phyloP scores from a whole-genome alignment of 2,113 vertebrate genomes.

The Paedocypris sp. region DNA sequence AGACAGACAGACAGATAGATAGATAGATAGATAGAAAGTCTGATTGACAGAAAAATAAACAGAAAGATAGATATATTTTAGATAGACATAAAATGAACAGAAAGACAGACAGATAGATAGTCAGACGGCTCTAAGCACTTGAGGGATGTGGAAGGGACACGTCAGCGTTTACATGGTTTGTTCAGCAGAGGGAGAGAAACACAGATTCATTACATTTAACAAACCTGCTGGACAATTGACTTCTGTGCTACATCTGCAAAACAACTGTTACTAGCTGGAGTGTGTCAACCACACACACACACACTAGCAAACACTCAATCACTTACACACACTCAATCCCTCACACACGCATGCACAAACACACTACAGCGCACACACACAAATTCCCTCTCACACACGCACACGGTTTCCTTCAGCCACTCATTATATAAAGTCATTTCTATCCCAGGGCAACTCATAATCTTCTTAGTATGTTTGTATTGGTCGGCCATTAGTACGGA shows the following conservation, averaged over 20 bases:
- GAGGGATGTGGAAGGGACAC: too few relatives aligned
- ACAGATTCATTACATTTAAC: conserved; percentile 58
- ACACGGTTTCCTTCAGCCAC: conserved; percentile 1
- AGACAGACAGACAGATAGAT: too few relatives aligned
- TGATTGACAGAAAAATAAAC: too few relatives aligned
- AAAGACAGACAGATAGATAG: too few relatives aligned
- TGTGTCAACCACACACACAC: conserved; percentile 40
- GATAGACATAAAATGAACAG: too few relatives aligned
- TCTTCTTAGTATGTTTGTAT: conserved; percentile 55
- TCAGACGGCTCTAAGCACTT: too few relatives aligned
- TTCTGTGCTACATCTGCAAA: conserved; percentile 48
- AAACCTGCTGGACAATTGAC: conserved; percentile 55
- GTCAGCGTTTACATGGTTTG: background rate
- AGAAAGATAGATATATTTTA: too few relatives aligned
- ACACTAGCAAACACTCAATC: conserved; percentile 35
- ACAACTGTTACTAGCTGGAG: conserved; percentile 50
- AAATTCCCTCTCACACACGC: too few relatives aligned
- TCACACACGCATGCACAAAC: conserved; percentile 39
- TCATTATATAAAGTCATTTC: conserved; percentile 57
- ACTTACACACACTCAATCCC: conserved; percentile 7
- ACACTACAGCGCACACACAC: too few relatives aligned
- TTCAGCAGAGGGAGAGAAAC: conserved; percentile 31
- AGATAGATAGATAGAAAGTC: too few relatives aligned
- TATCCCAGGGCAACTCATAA: conserved; percentile 50
- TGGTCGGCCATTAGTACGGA: conserved; percentile 58